Conservation (phyloP, 2,113 vertebrate genomes). For the Aythya baeri region DNA sequence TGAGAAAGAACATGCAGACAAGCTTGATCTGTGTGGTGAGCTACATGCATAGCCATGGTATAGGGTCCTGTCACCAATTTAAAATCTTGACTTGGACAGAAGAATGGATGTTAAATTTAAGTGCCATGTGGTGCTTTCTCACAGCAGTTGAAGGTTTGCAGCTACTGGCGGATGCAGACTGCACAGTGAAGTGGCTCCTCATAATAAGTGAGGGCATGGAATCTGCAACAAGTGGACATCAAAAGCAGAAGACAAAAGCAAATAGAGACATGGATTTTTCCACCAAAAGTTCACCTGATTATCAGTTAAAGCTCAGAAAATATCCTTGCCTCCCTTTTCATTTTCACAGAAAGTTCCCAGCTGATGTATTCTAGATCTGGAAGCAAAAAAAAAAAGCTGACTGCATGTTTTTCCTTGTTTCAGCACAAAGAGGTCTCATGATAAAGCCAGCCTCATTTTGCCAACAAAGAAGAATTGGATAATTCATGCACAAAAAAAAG, state of each 20-base stretch:
- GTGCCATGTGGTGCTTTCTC: not conserved
- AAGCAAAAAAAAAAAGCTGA: not conserved
- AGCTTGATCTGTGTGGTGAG: not conserved
- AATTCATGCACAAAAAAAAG: not conserved
- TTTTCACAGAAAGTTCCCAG: not conserved
- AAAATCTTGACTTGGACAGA: conserved; percentile 16
- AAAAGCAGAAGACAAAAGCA: not conserved
- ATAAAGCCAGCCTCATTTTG: not conserved
- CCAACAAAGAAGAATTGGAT: not conserved
- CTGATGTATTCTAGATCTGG: not conserved
- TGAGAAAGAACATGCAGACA: conserved; percentile 2
- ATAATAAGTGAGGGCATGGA: not conserved
- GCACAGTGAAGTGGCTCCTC: not conserved
- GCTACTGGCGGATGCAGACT: not conserved
- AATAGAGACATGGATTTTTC: not conserved
- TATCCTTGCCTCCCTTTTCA: not conserved
- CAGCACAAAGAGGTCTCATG: not conserved
- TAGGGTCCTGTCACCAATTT: not conserved
- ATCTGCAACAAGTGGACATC: not conserved
- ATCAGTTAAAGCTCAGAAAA: not conserved
- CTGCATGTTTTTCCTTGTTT: not conserved
- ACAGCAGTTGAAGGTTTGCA: not conserved
- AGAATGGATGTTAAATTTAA: not conserved
- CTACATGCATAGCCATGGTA: not conserved
- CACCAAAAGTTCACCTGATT: not conserved